phyloP scores from a whole-genome alignment of 2,797 vertebrate species.

The Tamandua tetradactyla region DNA sequence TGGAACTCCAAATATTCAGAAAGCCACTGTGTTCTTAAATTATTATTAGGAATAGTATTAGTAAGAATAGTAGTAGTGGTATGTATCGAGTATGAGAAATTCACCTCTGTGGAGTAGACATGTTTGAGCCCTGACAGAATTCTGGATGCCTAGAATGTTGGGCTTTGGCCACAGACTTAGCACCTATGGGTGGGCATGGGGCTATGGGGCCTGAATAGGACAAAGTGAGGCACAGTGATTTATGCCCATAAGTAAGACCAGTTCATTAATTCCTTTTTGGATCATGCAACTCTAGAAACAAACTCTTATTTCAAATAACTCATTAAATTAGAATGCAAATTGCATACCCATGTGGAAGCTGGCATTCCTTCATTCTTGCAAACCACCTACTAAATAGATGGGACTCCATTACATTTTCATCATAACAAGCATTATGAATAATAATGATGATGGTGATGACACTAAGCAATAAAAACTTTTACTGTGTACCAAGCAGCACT shows the following conservation, averaged over 20 bases:
- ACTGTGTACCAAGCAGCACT: no score
- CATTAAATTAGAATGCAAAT: background rate
- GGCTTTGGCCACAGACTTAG: background rate
- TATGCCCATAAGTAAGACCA: no score
- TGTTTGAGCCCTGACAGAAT: background rate
- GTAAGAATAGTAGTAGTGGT: no score
- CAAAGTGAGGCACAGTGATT: accelerated
- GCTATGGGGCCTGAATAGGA: accelerated
- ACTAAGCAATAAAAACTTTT: no score
- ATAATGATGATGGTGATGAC: no score
- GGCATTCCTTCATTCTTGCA: background rate
- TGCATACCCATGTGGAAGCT: background rate
- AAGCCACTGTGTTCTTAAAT: background rate
- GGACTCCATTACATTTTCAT: background rate
- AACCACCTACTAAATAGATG: background rate
- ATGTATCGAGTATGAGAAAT: background rate
- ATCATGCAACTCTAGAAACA: background rate
- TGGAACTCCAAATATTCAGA: background rate
- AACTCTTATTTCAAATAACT: background rate
- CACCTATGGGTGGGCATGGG: accelerated
- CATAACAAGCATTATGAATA: accelerated
- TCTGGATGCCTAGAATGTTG: background rate
- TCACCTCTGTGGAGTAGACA: background rate
- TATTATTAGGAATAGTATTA: accelerated
- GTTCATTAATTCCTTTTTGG: background rate